These are phyloP conservation scores for Sylvilagus floridanus DNA, from an alignment of 2,797 vertebrate genomes.

Conservation along the genomic window DNA sequence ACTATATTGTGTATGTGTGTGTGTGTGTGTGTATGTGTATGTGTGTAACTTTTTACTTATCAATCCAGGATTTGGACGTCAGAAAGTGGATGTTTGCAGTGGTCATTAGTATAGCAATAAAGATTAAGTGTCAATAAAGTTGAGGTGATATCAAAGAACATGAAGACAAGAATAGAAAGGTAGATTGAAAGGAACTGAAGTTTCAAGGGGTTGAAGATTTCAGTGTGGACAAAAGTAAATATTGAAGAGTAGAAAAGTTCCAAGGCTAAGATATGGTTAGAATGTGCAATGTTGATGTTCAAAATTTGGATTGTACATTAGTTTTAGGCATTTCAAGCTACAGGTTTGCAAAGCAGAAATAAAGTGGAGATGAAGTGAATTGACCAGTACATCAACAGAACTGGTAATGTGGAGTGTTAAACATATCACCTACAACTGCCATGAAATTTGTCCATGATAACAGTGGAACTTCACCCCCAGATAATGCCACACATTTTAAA, in stretches of 20 bases:
- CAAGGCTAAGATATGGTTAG: neutral
- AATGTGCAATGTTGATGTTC: neutral
- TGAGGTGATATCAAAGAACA: slow-evolving; percentile 24
- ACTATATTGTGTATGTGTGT: neutral
- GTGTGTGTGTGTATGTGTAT: neutral
- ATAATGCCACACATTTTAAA: slow-evolving; percentile 57
- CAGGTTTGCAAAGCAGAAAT: neutral
- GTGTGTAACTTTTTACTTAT: neutral
- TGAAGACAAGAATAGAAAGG: neutral
- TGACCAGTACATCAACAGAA: slow-evolving; percentile 39
- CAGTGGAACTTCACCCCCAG: neutral
- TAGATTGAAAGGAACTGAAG: neutral
- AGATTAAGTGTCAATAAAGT: neutral
- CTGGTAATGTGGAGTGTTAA: neutral
- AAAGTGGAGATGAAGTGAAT: slow-evolving; percentile 30
- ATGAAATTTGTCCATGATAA: slow-evolving; percentile 26
- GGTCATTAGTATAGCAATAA: neutral
- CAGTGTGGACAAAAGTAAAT: neutral
- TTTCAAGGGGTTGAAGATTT: neutral
- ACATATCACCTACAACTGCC: neutral
- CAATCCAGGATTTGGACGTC: neutral
- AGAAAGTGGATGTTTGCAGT: neutral
- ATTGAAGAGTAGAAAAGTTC: neutral
- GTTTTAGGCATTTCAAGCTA: slow-evolving; percentile 27
- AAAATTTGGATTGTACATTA: neutral